A percentile compares a stretch with the other conserved stretches of the same genome.
Evolutionary conservation across 2,888 invertebrate genomes (phyloP).

Genomic region (Margaritifera margaritifera): DNA sequence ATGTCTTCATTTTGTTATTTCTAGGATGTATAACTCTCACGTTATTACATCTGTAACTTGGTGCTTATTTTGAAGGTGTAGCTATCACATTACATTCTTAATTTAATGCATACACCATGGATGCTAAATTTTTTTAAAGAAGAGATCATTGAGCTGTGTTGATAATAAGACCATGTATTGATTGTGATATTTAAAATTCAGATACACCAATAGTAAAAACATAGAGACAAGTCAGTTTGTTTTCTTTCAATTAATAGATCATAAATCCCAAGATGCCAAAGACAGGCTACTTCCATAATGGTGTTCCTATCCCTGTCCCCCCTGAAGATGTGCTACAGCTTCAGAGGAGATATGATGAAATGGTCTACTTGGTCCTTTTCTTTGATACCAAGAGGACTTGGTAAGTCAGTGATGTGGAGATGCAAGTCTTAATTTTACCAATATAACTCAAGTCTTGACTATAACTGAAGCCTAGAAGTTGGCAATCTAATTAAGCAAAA

Average conservation of each 20-base stretch:
- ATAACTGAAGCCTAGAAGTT: no score
- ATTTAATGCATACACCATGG: no score
- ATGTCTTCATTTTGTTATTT: no score
- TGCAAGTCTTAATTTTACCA: no score
- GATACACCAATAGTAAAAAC: not conserved
- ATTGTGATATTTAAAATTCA: not conserved
- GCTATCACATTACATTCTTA: no score
- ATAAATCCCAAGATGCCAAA: constrained; percentile 95
- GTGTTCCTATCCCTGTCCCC: constrained; percentile 94
- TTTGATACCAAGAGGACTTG: constrained; percentile 97
- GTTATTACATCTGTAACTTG: no score
- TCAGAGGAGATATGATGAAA: constrained; percentile 83
- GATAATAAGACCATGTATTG: not conserved
- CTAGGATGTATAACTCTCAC: no score
- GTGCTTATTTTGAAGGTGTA: no score
- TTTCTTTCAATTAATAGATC: constrained; percentile 75
- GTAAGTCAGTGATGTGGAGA: constrained; percentile 69
- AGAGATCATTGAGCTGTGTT: not conserved
- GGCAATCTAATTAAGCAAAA: no score
- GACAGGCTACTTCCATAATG: constrained; percentile 90
- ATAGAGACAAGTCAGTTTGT: not conserved
- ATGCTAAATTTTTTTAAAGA: no score
- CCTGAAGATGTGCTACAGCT: constrained; percentile 92
- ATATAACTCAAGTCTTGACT: no score
- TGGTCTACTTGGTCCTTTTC: constrained; percentile 91